Conservation (phyloP, 2,888 invertebrate genomes). For the Cataglyphis livida region DNA sequence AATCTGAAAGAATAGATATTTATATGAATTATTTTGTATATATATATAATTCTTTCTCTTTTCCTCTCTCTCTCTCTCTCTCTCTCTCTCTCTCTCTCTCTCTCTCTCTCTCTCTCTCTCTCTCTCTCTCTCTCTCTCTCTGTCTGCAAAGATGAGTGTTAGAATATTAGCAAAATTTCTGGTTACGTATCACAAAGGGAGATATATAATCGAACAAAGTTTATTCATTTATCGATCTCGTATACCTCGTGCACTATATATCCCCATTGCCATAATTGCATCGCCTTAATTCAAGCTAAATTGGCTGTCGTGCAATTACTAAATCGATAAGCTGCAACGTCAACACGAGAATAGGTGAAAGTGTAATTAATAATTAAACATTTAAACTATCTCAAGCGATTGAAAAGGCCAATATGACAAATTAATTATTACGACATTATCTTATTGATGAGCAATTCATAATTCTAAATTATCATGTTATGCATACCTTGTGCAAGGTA, state of each 20-base stretch:
- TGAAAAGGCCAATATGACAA: not conserved
- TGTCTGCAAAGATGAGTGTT: not conserved
- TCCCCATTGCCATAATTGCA: conserved; percentile 6
- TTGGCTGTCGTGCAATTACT: conserved; percentile 25
- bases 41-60: not conserved
- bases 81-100: too few species aligned
- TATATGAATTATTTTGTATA: not conserved
- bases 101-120: too few species aligned
- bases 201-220: not conserved
- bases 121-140: too few species aligned
- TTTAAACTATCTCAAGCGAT: not conserved
- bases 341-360: not conserved
- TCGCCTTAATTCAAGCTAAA: conserved; percentile 34
- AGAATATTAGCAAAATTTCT: not conserved
- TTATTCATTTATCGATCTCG: conserved; percentile 12
- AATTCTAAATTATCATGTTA: not conserved
- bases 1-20: not conserved
- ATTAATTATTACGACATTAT: not conserved
- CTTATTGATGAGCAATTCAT: not conserved
- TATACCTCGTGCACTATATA: not conserved
- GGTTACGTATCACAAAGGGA: not conserved
- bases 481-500: too few species aligned
- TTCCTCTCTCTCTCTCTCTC: too few species aligned
- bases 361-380: not conserved
- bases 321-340: not conserved